These are phyloP conservation scores for Trilocha varians DNA, from an alignment of 2,888 invertebrate genomes.

Conservation along the genomic window DNA sequence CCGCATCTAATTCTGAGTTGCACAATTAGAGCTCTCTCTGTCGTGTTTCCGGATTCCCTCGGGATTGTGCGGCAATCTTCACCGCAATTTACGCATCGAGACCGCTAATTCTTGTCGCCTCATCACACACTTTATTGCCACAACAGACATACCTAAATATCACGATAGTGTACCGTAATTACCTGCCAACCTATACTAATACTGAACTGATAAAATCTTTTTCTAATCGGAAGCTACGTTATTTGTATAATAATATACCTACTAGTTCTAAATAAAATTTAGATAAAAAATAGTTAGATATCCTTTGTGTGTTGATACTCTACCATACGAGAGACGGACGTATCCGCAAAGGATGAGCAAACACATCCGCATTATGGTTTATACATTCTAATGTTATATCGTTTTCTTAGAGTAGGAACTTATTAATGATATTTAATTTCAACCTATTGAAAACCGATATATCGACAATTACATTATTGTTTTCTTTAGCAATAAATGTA, in stretches of 20 bases:
- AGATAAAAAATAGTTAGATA: too few relatives aligned
- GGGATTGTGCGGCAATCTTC: constrained; percentile 33
- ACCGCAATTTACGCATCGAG: constrained; percentile 23
- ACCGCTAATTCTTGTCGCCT: not conserved
- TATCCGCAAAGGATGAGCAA: constrained; percentile 29
- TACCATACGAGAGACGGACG: constrained; percentile 17
- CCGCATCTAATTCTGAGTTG: constrained; percentile 54
- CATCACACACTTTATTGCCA: not conserved
- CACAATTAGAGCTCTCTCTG: constrained; percentile 51
- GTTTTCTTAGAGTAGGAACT: not conserved
- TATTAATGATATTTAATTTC: not conserved
- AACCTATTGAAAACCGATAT: too few relatives aligned
- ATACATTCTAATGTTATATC: not conserved
- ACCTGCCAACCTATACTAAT: too few relatives aligned
- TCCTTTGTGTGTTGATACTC: too few relatives aligned
- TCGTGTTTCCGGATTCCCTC: constrained; percentile 60
- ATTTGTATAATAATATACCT: too few relatives aligned
- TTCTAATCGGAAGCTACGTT: too few relatives aligned
- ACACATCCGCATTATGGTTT: constrained; percentile 22
- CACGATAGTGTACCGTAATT: too few relatives aligned
- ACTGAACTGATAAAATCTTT: too few relatives aligned
- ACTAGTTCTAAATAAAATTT: too few relatives aligned
- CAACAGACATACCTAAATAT: not conserved
- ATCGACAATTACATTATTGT: too few relatives aligned
- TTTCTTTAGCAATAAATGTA: too few relatives aligned